Evolutionary conservation across 2,888 invertebrate species (phyloP), one percentile per base, ranked within the genome.

Genomic region (Phyllotreta striolata): DNA sequence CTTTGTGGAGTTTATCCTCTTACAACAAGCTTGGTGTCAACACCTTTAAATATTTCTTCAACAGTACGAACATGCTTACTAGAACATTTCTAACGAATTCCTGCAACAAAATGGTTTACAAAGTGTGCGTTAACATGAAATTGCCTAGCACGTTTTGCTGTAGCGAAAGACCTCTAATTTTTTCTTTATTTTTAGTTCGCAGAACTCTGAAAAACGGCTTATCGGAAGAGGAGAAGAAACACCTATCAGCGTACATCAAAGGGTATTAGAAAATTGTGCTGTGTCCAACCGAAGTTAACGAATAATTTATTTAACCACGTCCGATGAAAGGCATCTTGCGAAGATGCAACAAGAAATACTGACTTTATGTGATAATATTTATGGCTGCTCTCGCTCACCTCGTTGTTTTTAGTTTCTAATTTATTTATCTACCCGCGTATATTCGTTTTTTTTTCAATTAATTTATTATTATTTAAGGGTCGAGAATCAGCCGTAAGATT

Each of bases 161-260:
- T 3, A 24, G 1, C 4, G 24, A 24, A 24, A 24, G 24, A 24
- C 4, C 24, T 44, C 12, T 61, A 13, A 46, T 47, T 63, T 12
- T 47, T 52, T 58, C 64, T 57, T 63, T 57, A n/a, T 63, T 71
- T 49, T 84, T 24, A 92, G 92, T 93, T 83, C 87, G 92, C 81
- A 87, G 92, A 82, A 92, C 92, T 68, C 83, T 92, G 76, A 91
- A 91, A 79, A 91, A 90, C 81, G 92, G 92, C 72, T 84, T 93
- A 74, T 89, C 90, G 68, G 91, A 91, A 77, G 92, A 92, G 81
- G 92, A 92, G 81, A 88, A 91, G 81, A 89, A 89, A 80, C 88
- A 90, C 80, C 86, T 91, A 74, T 89, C 90, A 75, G 87, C 89
- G 71, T 86, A 88, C 82, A 89, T 89, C 78, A 89, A 89, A 83